Percentiles rank a stretch among this genome's conserved stretches.
Conservation (phyloP, 2,888 invertebrate species). For the Trissolcus brochymenae region DNA sequence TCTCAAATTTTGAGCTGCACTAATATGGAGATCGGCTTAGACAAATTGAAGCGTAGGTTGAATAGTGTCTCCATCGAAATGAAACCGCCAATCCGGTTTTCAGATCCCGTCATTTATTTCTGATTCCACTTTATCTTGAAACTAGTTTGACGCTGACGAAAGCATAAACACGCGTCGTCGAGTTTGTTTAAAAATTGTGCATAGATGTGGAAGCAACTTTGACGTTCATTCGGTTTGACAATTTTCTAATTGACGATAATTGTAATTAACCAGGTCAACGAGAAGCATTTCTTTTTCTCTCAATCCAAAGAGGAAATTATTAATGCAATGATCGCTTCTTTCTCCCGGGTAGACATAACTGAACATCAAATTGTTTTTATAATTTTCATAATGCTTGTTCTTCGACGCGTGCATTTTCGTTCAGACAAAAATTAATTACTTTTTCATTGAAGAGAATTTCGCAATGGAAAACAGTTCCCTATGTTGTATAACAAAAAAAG, state of each 20-base stretch:
- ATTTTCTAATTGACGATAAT: not conserved
- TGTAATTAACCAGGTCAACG: too few species aligned
- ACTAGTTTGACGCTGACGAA: conserved; percentile 13
- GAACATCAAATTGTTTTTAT: too few species aligned
- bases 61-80: conserved; percentile 7
- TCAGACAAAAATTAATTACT: not conserved
- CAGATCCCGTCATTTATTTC: conserved; percentile 14
- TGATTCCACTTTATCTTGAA: conserved; percentile 15
- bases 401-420: too few species aligned
- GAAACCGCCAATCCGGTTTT: conserved; percentile 28
- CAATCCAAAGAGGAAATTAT: too few species aligned
- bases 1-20: not conserved
- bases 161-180: not conserved
- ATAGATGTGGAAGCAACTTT: not conserved
- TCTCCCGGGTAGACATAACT: too few species aligned
- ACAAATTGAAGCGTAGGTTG: conserved; percentile 18
- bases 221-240: not conserved
- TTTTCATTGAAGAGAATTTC: conserved; percentile 5
- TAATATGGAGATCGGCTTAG: not conserved
- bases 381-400: too few species aligned
- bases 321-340: too few species aligned
- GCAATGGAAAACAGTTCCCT: conserved; percentile 1
- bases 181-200: not conserved
- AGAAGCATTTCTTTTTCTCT: too few species aligned
- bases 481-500: conserved; percentile 8